Evolutionary conservation across 2,797 vertebrate species (phyloP), one percentile per base, ranked within the genome.

Genomic region (Esox masquinongy): DNA sequence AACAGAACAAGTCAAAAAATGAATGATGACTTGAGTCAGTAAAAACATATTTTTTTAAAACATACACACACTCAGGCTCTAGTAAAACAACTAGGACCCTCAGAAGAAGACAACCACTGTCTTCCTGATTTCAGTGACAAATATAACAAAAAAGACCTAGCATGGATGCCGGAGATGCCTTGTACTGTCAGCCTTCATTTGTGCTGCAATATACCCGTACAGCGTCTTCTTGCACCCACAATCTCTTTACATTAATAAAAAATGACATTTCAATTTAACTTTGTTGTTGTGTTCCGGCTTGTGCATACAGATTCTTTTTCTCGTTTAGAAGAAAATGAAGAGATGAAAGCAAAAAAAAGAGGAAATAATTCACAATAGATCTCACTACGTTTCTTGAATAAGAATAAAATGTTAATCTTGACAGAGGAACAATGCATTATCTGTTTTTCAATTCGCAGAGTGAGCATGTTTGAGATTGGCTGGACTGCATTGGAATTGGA

Each of bases 181-280:
- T 74, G 68, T 68, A 71, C 77, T 79, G 83, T 80, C 83, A 85
- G 67, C 63, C 64, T 77, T 81, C 81, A 85, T 88, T 85, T 86
- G 76, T 70, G 47, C 12, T 73, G 73, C 74, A 69, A 70, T 77
- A 50, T 9, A 6, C 69, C 24, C 47, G 11, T 22, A 72, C 50
- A 72, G 15, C 4, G 24, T 22, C 49, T 49, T 74, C 50, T 75
- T 75, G 68, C 85, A 76, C 77, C 79, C 72, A 76, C 72, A 81
- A 73, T 80, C 79, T 81, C 81, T 79, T 84, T 83, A 84, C 79
- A 83, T 76, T 80, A 88, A 88, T 88, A 79, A 80, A 88, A 88
- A 83, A 86, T 86, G 82, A 85, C 84, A 86, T 86, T 88, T 88
- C 84, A 87, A 87, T 89, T 84, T 87, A 84, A 79, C 84, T 74